Base-by-base conservation (phyloP, 1,140 invertebrate genomes). In the Brachionus rubens region DNA sequence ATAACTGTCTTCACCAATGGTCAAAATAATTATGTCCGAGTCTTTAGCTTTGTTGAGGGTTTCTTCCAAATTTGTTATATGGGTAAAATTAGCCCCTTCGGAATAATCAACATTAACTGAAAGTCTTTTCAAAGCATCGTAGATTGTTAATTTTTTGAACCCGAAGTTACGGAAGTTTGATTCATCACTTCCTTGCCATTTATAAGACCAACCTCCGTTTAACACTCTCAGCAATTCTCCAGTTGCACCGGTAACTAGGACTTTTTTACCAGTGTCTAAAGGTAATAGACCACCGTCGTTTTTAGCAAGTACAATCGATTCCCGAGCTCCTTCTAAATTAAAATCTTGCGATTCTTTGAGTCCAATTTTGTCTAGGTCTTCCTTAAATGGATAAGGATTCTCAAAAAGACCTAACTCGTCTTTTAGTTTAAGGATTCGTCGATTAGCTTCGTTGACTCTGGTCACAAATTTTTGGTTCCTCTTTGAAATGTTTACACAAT, bases 171-270 rank as follows among this genome's bases (percentile, higher is more conserved):
- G 2, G 6, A 41, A 41, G 19, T 40, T 19, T 5, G 2, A 4
- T 21, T 62, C 56, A 4, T 12, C 16, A 46, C 30, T n/a, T 26
- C 62, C 62, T 67, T 47, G 40, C 62, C 62, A 67, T 26, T 24
- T 46, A 47, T 62, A 62, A 7, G 56, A 62, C 56, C 56, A 62
- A 9, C 56, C 56, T 1, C 56, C 56, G 41, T 62, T 62, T 9
- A 62, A 10, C n/a, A 41, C n/a, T 40, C 30, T 40, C 19, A 62
- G 19, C 40, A 40, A 7, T 40, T 62, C 41, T 3, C 19, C 30
- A 16, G 56, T 2, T 16, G 56, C 30, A 7, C 56, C 56, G 41
- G 33, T 19, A 19, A 62, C 26, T 36, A 62, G 6, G 19, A 62
- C 16, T 41, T 62, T 62, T 26, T 1, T 19, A 62, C 19, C 41